phyloP scores from a whole-genome alignment of 2,113 vertebrate species.

The Pteronura brasiliensis region DNA sequence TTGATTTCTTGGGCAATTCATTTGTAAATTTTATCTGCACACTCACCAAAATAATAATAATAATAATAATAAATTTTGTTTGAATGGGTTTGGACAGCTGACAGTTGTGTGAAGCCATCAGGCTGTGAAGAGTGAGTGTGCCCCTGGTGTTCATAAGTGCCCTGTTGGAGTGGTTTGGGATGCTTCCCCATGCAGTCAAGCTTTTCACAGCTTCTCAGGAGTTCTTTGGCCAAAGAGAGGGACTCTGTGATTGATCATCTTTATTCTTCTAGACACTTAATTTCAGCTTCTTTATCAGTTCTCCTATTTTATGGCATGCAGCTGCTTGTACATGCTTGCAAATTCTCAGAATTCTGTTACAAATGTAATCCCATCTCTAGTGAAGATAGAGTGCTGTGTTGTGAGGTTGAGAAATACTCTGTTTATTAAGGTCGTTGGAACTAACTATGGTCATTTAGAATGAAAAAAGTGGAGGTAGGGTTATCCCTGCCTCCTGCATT shows the following conservation, averaged over 20 bases:
- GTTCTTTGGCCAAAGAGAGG: slow-evolving; percentile 40
- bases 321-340: neutral
- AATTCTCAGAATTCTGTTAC: slow-evolving; percentile 9
- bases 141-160: neutral
- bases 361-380: slow-evolving; percentile 47
- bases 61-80: slow-evolving; percentile 23
- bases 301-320: slow-evolving; percentile 47
- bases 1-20: slow-evolving; percentile 36
- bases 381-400: neutral
- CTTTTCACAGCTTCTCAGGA: slow-evolving; percentile 52
- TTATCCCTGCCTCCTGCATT: neutral
- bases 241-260: slow-evolving; percentile 42
- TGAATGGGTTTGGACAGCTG: neutral
- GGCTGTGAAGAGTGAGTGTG: neutral
- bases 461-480: neutral
- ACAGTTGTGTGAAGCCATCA: slow-evolving; percentile 26
- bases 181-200: neutral
- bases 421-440: neutral
- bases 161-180: neutral
- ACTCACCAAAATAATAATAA: neutral
- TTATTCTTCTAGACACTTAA: slow-evolving; percentile 32
- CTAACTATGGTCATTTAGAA: slow-evolving; percentile 12
- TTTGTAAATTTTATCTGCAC: slow-evolving; percentile 5
- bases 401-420: slow-evolving; percentile 55
- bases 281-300: slow-evolving; percentile 56